These are phyloP conservation scores for Antheraea yamamai DNA, from an alignment of 2,888 invertebrate genomes.

Conservation along the genomic window DNA sequence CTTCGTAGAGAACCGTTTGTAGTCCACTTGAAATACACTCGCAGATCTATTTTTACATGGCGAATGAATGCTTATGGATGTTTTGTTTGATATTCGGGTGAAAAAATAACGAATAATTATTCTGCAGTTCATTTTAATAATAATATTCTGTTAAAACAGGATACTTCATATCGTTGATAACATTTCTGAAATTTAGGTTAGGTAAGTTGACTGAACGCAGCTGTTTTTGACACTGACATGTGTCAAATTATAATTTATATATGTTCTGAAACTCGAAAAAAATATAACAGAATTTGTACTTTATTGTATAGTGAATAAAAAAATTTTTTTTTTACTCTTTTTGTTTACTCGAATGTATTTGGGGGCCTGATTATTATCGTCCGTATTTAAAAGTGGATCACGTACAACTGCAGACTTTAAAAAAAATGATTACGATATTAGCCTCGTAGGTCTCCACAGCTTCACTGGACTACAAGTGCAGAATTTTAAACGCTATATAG, in stretches of 20 bases:
- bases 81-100: slow-evolving; percentile 40
- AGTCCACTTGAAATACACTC: slow-evolving; percentile 40
- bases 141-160: background rate
- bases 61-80: slow-evolving; percentile 33
- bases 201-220: background rate
- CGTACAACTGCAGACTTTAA: too few relatives aligned
- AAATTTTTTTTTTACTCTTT: too few relatives aligned
- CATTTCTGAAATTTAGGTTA: slow-evolving; percentile 14
- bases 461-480: too few relatives aligned
- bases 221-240: slow-evolving; percentile 1
- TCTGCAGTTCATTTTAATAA: slow-evolving; percentile 59
- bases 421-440: too few relatives aligned
- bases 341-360: too few relatives aligned
- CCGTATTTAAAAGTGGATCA: too few relatives aligned
- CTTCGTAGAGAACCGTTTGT: slow-evolving; percentile 56
- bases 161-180: background rate
- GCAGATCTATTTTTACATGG: slow-evolving; percentile 40
- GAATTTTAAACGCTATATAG: too few relatives aligned
- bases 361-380: too few relatives aligned
- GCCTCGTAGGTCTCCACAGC: too few relatives aligned
- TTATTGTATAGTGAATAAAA: too few relatives aligned
- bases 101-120: slow-evolving; percentile 53
- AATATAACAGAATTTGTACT: background rate
- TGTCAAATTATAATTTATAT: background rate
- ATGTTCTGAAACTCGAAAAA: background rate